Conservation (phyloP, 2,888 invertebrate species). For the Euplexia lucipara region DNA sequence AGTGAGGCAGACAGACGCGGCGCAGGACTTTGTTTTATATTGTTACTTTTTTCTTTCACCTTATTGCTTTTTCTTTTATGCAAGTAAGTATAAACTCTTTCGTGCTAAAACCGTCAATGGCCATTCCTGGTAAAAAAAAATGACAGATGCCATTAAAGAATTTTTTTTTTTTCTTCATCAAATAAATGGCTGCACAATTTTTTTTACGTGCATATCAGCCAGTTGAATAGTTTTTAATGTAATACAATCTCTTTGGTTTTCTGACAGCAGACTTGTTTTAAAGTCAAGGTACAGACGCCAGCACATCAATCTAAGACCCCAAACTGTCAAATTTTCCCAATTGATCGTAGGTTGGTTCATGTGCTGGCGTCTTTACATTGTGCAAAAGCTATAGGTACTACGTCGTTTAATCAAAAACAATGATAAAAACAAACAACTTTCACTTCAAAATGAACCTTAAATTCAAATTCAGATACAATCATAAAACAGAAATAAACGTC, state of each 20-base stretch:
- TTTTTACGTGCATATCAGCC: not conserved
- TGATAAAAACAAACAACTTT: too few species aligned
- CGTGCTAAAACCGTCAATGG: not conserved
- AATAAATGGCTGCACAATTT: not conserved
- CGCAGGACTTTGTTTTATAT: too few species aligned
- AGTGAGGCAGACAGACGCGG: too few species aligned
- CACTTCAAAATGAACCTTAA: slow-evolving; percentile 7
- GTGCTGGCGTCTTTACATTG: too few species aligned
- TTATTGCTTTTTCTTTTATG: not conserved
- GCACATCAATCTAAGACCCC: too few species aligned
- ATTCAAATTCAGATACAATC: slow-evolving; percentile 19
- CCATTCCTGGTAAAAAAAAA: not conserved
- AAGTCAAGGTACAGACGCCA: not conserved
- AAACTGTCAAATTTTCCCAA: too few species aligned
- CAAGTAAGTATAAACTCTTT: not conserved
- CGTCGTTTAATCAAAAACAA: too few species aligned
- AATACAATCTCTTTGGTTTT: not conserved
- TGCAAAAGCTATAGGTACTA: too few species aligned
- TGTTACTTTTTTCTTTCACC: too few species aligned
- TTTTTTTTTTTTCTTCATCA: not conserved
- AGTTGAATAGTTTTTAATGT: not conserved
- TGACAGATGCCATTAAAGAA: not conserved
- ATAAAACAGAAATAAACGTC: slow-evolving; percentile 37
- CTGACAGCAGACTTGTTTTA: not conserved
- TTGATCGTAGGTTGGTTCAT: too few species aligned